These are phyloP conservation scores for Nautilus pompilius DNA, from an alignment of 1,140 invertebrate species.

Conservation along the genomic window DNA sequence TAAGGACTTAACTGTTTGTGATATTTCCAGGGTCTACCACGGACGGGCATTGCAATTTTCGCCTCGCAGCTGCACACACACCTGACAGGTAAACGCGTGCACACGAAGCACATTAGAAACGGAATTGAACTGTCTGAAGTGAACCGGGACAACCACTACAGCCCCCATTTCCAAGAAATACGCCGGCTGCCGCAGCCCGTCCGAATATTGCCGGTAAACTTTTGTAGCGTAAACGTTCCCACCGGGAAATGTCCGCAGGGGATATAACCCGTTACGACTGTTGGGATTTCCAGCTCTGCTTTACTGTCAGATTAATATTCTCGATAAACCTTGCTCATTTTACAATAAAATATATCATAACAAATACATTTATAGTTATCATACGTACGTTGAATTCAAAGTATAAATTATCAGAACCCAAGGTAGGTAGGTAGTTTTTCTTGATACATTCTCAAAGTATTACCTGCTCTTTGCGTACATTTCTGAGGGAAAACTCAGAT, in stretches of 20 bases:
- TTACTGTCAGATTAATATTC: not conserved
- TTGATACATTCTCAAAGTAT: too few relatives aligned
- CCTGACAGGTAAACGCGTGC: slow-evolving; percentile 79
- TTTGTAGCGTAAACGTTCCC: not conserved
- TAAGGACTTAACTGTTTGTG: too few relatives aligned
- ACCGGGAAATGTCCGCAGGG: not conserved
- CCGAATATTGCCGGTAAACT: slow-evolving; percentile 75
- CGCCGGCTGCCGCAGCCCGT: slow-evolving; percentile 75
- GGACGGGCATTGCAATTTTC: slow-evolving; percentile 84
- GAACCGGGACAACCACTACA: slow-evolving; percentile 94
- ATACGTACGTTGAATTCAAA: not conserved
- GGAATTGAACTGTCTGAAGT: slow-evolving; percentile 75
- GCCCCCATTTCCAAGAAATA: slow-evolving; percentile 98
- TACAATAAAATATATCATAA: not conserved
- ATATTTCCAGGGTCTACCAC: slow-evolving; percentile 69
- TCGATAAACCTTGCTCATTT: not conserved
- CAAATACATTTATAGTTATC: not conserved
- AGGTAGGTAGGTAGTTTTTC: too few relatives aligned
- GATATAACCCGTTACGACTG: not conserved
- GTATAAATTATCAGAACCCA: too few relatives aligned
- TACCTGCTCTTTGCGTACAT: too few relatives aligned
- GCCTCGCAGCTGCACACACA: slow-evolving; percentile 97
- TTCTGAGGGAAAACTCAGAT: too few relatives aligned
- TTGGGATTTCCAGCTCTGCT: not conserved
- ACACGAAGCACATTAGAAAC: slow-evolving; percentile 78